Evolutionary conservation across 2,113 vertebrate genomes (phyloP).

Genomic region (Orthonyx spaldingii): DNA sequence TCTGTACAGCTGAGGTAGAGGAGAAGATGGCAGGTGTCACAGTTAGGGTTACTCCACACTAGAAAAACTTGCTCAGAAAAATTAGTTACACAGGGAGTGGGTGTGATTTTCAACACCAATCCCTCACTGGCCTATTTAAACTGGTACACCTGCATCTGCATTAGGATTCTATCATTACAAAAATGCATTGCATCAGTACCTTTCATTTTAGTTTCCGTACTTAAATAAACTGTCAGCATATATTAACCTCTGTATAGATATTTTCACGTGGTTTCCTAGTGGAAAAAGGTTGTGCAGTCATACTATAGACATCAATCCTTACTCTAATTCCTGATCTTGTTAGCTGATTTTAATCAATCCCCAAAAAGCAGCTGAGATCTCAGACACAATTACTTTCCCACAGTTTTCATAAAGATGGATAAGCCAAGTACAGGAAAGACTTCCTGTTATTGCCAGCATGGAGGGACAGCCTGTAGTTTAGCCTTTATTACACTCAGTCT

Average conservation of each 20-base stretch:
- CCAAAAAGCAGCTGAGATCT: background rate
- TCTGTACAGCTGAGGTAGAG: background rate
- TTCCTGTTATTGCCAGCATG: conserved; percentile 10
- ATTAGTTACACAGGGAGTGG: background rate
- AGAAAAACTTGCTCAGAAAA: background rate
- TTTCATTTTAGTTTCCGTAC: background rate
- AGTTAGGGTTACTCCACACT: background rate
- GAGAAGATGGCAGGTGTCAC: background rate
- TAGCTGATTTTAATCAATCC: conserved; percentile 19
- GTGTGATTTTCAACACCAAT: background rate
- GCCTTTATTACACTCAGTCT: background rate
- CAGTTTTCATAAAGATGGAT: background rate
- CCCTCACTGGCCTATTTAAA: background rate
- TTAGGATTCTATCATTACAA: background rate
- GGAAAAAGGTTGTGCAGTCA: background rate
- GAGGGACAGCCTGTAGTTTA: background rate
- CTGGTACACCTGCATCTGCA: background rate
- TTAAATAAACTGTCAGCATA: background rate
- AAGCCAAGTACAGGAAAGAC: conserved; percentile 3
- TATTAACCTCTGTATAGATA: background rate
- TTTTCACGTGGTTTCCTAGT: background rate
- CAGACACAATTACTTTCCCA: conserved; percentile 21
- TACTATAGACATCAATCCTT: background rate
- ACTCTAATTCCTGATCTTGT: background rate
- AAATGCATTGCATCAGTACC: background rate